A percentile compares a stretch with the other conserved stretches of the same genome.
These are phyloP conservation scores for Brachyptera putata DNA, from an alignment of 2,888 invertebrate genomes.

Conservation along the genomic window DNA sequence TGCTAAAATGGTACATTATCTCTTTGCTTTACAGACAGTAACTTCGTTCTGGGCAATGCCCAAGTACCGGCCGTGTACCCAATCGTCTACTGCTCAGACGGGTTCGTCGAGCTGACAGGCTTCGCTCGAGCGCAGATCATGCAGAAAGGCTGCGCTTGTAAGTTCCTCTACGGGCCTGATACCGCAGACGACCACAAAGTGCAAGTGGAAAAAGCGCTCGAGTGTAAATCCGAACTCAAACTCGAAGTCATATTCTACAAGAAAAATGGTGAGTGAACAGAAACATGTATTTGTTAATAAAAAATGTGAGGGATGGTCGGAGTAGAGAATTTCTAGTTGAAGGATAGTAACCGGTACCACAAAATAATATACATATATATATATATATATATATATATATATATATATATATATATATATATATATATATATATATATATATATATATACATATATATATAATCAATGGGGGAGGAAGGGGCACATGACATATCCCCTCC, in stretches of 20 bases:
- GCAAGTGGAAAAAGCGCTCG: slow-evolving; percentile 85
- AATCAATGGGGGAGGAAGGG: too few relatives aligned
- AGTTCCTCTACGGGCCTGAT: slow-evolving; percentile 88
- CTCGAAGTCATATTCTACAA: slow-evolving; percentile 92
- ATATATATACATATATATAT: too few relatives aligned
- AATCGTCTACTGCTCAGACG: slow-evolving; percentile 95
- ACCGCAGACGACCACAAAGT: slow-evolving; percentile 83
- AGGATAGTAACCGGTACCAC: too few relatives aligned
- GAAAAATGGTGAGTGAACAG: slow-evolving; percentile 84
- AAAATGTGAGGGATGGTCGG: too few relatives aligned
- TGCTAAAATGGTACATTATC: neutral
- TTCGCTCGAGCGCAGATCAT: slow-evolving; percentile 92
- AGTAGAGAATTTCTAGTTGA: too few relatives aligned
- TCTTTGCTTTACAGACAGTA: slow-evolving; percentile 71
- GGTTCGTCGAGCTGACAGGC: slow-evolving; percentile 93
- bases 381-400: too few relatives aligned
- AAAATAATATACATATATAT: too few relatives aligned
- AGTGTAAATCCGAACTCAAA: slow-evolving; percentile 87
- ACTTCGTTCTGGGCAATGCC: slow-evolving; percentile 93
- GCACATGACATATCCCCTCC: too few relatives aligned
- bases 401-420: too few relatives aligned
- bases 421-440: too few relatives aligned
- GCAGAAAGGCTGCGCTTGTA: slow-evolving; percentile 95
- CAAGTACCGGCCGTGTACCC: slow-evolving; percentile 84
- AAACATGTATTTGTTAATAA: too few relatives aligned